Base-by-base conservation (phyloP, 2,113 vertebrate genomes). In the Dicaeum eximium region DNA sequence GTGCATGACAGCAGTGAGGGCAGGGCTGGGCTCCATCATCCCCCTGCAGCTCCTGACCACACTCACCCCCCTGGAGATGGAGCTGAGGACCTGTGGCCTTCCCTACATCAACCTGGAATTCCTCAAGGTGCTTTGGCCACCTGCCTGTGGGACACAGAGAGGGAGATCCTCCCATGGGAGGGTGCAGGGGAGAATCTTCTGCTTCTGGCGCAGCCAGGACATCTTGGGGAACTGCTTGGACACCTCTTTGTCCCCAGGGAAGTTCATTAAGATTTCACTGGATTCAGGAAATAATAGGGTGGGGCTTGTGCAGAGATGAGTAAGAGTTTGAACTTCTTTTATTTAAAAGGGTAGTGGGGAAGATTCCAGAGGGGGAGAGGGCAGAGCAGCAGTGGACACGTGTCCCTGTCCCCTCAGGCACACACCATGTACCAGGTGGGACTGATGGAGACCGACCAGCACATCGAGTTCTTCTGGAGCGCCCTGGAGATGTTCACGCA, bases 361-460 rank as follows among this genome's bases (percentile, higher is more conserved):
- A 35, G 24, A 4, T 11, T 9, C 1, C 10, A 1, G 9, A 10
- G 9, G 62, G 62, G 87, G 51, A 28, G 67, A 20, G 20, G 14
- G 53, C n/a, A 4, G 21, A 8, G 58, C 62, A 20, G 71, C 37
- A 2, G 30, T 2, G 74, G 40, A 20, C 22, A 0, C 6, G 2
- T 7, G 33, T 48, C 35, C 35, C 31, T 31, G 35, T 48, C 19
- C 62, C 47, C 27, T 2, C 57, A 99, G 99, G 99, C 99, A 62
- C 99, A 99, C 97, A 99, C 99, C 90, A 99, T 99, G 99, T 99
- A 99, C 96, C 99, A 99, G 97, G 99, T 99, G 88, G 99, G 99
- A 13, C 97, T 99, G 93, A 99, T 99, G 99, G 99, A 99, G 95
- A 99, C 99, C 0, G 99, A 99, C 91, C 99, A 99, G 97, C 99